phyloP scores from a whole-genome alignment of 2,113 vertebrate species.

The Chiloscyllium plagiosum region DNA sequence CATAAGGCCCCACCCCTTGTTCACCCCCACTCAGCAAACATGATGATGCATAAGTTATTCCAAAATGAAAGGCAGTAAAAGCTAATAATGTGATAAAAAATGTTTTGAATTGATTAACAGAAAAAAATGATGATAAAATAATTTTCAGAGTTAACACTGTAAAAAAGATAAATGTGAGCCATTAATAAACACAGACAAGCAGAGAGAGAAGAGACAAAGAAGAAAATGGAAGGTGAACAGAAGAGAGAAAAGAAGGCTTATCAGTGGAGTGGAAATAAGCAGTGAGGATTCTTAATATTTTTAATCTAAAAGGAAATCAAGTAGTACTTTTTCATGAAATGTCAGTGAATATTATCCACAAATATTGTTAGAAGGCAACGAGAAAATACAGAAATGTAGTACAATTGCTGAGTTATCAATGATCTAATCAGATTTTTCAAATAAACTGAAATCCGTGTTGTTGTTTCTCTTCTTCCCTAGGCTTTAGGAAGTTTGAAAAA shows the following conservation, averaged over 20 bases:
- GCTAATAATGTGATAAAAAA: not conserved
- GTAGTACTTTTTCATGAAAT: not conserved
- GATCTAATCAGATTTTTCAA: not conserved
- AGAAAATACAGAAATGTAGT: not conserved
- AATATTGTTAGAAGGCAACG: not conserved
- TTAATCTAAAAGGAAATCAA: not conserved
- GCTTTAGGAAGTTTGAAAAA: not conserved
- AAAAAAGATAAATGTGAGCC: not conserved
- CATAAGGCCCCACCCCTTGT: too few species aligned
- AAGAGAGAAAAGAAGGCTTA: not conserved
- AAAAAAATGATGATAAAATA: not conserved
- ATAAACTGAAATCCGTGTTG: not conserved
- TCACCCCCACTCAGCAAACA: not conserved
- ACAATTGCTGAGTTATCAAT: not conserved
- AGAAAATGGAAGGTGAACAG: not conserved
- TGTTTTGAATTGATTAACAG: not conserved
- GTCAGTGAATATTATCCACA: not conserved
- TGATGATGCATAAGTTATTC: not conserved
- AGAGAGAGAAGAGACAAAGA: not conserved
- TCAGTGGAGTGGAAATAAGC: not conserved
- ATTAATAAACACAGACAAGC: not conserved
- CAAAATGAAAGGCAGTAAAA: not conserved
- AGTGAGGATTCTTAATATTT: too few species aligned
- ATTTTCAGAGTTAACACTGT: not conserved
- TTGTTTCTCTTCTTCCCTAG: not conserved